Evolutionary conservation across 1,140 invertebrate genomes (phyloP), one percentile per base, ranked within the genome.

Genomic region (Heliconius melpomene): DNA sequence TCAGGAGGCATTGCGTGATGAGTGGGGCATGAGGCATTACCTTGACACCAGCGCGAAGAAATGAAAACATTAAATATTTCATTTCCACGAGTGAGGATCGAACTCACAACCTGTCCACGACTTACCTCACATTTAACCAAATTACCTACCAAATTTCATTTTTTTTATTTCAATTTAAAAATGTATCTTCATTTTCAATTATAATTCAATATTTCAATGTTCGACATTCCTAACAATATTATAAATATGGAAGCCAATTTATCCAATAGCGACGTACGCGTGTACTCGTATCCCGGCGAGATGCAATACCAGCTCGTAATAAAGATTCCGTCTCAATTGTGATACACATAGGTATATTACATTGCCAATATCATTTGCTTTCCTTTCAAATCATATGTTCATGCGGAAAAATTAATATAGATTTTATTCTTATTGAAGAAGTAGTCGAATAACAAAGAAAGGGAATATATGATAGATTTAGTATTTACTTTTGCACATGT

Each of bases 221-320:
- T 6, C 11, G 26, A 66, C 60, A 66, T 66, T 66, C 60, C 60
- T 66, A 60, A 26, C 60, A 29, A 66, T 66, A 66, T 66, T 54
- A 40, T 16, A 11, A 54, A 72, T 72, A 72, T 52, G 32, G 40
- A 72, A 78, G 76, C 70, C 76, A 78, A 78, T 78, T 78, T 71
- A 16, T 72, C 46, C 70, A 78, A 78, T 72, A 78, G 50, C 50
- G 70, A 72, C 13, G 26, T 16, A 46, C 38, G 72, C 23, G 72
- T 73, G 72, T 38, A 50, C 29, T 32, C 29, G 29, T 32, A 32
- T 70, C 40, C 54, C 70, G 54, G 71, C 71, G 20, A 78, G 46
- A 72, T 50, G 66, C 76, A 72, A 78, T 72, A 78, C 66, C 60
- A 29, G 60, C 26, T 66, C 13, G 36, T 36, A 76, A 66, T 23